These are phyloP conservation scores for Megaleporinus macrocephalus DNA, from an alignment of 2,113 vertebrate species.

Conservation along the genomic window DNA sequence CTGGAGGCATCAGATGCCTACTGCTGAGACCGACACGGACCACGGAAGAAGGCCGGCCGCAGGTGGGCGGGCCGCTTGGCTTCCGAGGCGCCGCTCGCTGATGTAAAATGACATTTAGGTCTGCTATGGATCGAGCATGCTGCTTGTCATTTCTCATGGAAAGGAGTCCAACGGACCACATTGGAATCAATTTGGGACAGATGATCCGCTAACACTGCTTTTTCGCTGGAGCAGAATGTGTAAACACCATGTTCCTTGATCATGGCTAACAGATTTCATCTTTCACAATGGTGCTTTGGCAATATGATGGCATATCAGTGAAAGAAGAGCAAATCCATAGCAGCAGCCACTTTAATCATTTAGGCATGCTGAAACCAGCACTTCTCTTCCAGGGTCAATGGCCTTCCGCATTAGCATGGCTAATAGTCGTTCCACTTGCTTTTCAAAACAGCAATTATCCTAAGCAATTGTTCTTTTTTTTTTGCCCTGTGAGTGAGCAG, in stretches of 20 bases:
- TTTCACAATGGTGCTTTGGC: not conserved
- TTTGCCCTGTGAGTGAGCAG: not conserved
- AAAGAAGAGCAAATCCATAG: not conserved
- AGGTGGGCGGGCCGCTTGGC: not conserved
- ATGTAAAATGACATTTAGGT: constrained; percentile 35
- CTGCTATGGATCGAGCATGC: constrained; percentile 23
- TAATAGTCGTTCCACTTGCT: constrained; percentile 39
- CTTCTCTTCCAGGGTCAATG: constrained; percentile 35
- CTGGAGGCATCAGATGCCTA: constrained; percentile 28
- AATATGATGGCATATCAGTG: not conserved
- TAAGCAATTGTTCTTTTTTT: constrained; percentile 3
- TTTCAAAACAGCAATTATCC: constrained; percentile 47
- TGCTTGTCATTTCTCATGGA: constrained; percentile 7
- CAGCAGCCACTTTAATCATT: constrained; percentile 16
- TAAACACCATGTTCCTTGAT: not conserved
- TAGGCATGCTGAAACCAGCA: constrained; percentile 11
- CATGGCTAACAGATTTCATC: constrained; percentile 2
- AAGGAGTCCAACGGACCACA: not conserved
- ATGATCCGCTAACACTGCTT: not conserved
- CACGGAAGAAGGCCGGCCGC: not conserved
- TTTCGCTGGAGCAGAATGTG: not conserved
- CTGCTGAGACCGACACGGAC: constrained; percentile 6
- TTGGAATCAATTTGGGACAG: constrained; percentile 16
- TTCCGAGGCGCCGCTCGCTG: constrained; percentile 6
- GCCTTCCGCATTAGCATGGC: constrained; percentile 39